phyloP scores from a whole-genome alignment of 2,113 vertebrate species.

The Limanda limanda region DNA sequence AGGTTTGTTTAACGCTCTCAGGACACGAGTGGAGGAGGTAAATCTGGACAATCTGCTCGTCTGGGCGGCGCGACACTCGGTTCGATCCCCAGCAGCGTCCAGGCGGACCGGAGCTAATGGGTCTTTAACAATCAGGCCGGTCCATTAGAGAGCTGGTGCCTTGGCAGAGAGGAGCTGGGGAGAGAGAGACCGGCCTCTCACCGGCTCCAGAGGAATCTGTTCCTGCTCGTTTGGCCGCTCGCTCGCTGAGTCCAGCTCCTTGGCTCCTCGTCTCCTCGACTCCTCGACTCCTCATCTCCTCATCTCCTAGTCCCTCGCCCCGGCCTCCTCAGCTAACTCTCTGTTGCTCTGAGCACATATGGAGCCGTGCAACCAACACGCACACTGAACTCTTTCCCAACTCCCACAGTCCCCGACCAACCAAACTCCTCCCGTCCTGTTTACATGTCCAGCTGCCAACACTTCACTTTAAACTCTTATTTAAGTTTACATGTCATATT shows the following conservation, averaged over 20 bases:
- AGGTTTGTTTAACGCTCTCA: too few relatives aligned
- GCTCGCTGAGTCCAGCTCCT: slow-evolving; percentile 32
- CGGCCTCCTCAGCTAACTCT: slow-evolving; percentile 41
- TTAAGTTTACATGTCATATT: too few relatives aligned
- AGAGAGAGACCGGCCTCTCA: slow-evolving; percentile 49
- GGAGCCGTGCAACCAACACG: slow-evolving; percentile 10
- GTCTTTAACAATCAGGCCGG: not conserved
- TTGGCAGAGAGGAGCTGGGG: not conserved
- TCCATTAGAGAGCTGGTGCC: not conserved
- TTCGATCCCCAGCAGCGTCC: too few relatives aligned
- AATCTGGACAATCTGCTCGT: too few relatives aligned
- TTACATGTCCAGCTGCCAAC: slow-evolving; percentile 1
- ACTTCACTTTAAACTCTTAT: not conserved
- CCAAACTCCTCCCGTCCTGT: not conserved
- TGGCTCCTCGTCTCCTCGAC: too few relatives aligned
- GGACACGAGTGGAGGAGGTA: too few relatives aligned
- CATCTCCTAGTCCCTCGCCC: not conserved
- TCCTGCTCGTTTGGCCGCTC: slow-evolving; percentile 40
- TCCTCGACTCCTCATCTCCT: too few relatives aligned
- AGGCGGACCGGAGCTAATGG: not conserved
- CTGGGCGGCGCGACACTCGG: too few relatives aligned
- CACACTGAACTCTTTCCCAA: slow-evolving; percentile 32
- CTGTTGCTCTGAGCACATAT: slow-evolving; percentile 24
- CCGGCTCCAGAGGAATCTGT: slow-evolving; percentile 33
- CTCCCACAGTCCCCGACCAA: not conserved